Percentiles rank a stretch among this genome's conserved stretches.
phyloP scores from a whole-genome alignment of 2,113 vertebrate species.

The Mola mola region DNA sequence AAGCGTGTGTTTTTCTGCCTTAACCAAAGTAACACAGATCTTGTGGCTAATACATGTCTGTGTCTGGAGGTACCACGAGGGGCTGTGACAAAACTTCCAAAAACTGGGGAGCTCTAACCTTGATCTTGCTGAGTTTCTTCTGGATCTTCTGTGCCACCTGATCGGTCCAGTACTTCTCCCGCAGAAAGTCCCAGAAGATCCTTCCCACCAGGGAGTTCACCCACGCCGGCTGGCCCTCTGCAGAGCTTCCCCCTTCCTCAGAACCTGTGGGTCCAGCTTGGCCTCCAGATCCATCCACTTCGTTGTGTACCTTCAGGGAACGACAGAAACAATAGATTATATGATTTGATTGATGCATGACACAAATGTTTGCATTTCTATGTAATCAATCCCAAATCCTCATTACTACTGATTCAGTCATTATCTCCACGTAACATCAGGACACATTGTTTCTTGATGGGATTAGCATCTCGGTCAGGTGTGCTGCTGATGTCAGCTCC shows the following conservation, averaged over 20 bases:
- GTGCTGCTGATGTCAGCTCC: conserved; percentile 24
- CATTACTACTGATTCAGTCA: conserved; percentile 5
- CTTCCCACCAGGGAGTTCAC: conserved; percentile 85
- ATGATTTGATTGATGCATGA: not conserved
- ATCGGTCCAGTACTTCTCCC: conserved; percentile 86
- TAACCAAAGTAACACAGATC: too few relatives aligned
- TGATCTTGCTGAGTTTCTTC: conserved; percentile 89
- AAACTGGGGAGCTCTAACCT: too few relatives aligned
- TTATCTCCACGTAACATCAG: not conserved
- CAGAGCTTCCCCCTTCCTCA: conserved; percentile 3
- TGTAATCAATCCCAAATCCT: not conserved
- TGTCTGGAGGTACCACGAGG: too few relatives aligned
- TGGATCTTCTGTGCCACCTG: conserved; percentile 88
- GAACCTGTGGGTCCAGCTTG: conserved; percentile 33
- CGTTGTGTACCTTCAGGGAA: conserved; percentile 54
- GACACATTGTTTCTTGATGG: not conserved
- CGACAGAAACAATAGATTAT: not conserved
- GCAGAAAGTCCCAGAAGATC: conserved; percentile 89
- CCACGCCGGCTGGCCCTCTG: conserved; percentile 74
- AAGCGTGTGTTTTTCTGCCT: too few relatives aligned
- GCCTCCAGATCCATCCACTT: conserved; percentile 31
- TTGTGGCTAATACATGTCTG: too few relatives aligned
- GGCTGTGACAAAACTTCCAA: too few relatives aligned
- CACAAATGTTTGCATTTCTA: not conserved
- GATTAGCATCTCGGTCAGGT: conserved; percentile 2